Conservation (phyloP, 2,888 invertebrate species). For the Nomada hirtipes region DNA sequence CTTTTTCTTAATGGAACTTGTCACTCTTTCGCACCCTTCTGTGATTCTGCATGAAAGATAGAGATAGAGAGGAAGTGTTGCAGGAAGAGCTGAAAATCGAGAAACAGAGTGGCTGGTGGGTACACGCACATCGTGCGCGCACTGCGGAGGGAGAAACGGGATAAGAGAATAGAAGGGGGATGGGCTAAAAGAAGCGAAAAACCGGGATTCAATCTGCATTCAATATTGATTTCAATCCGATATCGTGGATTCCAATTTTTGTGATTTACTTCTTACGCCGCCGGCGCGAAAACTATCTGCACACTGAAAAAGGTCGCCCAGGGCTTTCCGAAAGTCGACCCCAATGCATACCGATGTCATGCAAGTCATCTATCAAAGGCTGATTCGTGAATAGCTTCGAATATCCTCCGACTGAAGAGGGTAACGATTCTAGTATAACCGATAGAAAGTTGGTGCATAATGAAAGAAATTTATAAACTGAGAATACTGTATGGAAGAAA, state of each 20-base stretch:
- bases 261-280: slow-evolving; percentile 81
- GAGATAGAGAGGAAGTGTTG: slow-evolving; percentile 33
- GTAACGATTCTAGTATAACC: neutral
- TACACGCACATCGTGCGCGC: slow-evolving; percentile 8
- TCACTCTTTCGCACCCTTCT: slow-evolving; percentile 69
- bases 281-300: slow-evolving; percentile 51
- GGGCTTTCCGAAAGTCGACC: slow-evolving; percentile 52
- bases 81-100: slow-evolving; percentile 46
- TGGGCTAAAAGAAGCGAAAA: slow-evolving; percentile 49
- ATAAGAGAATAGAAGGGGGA: slow-evolving; percentile 24
- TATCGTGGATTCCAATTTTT: slow-evolving; percentile 80
- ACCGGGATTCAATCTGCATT: slow-evolving; percentile 81
- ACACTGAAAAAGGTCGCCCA: slow-evolving; percentile 44
- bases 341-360: slow-evolving; percentile 56
- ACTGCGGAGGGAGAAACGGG: slow-evolving; percentile 33
- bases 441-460: neutral
- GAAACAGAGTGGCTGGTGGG: slow-evolving; percentile 43
- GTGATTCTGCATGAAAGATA: slow-evolving; percentile 34
- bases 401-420: neutral
- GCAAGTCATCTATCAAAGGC: slow-evolving; percentile 55
- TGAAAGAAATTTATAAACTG: neutral
- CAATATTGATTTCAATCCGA: slow-evolving; percentile 83
- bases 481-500: neutral
- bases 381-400: slow-evolving; percentile 41
- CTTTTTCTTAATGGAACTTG: slow-evolving; percentile 80